Evolutionary conservation across 2,888 invertebrate species (phyloP), one percentile per base, ranked within the genome.

Genomic region (Acleris emargana): DNA sequence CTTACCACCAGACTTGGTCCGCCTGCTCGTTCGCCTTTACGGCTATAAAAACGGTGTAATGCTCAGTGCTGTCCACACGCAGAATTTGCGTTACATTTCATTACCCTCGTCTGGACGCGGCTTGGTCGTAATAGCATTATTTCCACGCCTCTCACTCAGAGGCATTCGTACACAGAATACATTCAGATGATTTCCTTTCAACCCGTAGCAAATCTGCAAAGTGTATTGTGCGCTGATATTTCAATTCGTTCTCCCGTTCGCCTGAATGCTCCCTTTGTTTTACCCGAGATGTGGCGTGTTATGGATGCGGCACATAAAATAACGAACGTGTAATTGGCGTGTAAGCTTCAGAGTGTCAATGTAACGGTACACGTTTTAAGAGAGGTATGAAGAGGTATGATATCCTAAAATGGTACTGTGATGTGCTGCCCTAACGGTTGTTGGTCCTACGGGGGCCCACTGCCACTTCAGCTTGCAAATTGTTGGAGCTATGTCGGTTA

Each of bases 251-350:
- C 73, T 67, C 71, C 76, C 69, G 76, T 67, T 67, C 76, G 76
- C 74, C 76, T 74, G 76, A 81, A 83, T 86, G 84, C 79, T 79
- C 83, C 82, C 83, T 85, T 87, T 87, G 84, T 87, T 81, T 81
- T 75, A 73, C 78, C 69, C 66, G 67, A 69, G 70, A 9, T 17
- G 9, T 32, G 38, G 6, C 49, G 28, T 4, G 9, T n/a, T 1
- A 9, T 64, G 59, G 59, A 64, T 55, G 42, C 52, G 64, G 58
- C n/a, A 43, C 4, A 7, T 38, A 38, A 32, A 3, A 32, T 25
- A 32, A 32, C 32, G 9, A 28, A n/a, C n/a, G n/a, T n/a, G n/a
- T n/a, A n/a, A n/a, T 43, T 5, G n/a, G 43, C 43, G 43, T 43
- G 2, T 32, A 9, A 9, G 7, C 6, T 32, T 9, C 9, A 32